phyloP scores from a whole-genome alignment of 2,888 invertebrate genomes.

The Phyllotreta striolata region DNA sequence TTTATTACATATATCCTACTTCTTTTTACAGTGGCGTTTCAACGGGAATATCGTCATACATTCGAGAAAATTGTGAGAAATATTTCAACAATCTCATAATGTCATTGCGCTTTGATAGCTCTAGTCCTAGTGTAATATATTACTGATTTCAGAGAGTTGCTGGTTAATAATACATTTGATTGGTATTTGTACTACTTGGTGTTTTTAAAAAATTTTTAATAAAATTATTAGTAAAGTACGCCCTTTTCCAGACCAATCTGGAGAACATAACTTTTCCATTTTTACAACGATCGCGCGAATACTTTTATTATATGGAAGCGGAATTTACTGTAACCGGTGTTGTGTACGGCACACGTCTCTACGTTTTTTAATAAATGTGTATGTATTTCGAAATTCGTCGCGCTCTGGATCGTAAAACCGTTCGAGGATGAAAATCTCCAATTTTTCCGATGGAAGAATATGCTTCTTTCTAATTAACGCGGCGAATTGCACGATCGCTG shows the following conservation, averaged over 20 bases:
- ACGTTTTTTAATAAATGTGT: constrained; percentile 26
- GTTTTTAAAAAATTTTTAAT: no score
- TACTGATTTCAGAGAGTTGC: no score
- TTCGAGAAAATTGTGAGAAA: no score
- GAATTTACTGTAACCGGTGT: constrained; percentile 22
- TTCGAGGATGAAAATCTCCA: not conserved
- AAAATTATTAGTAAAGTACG: no score
- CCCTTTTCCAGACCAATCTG: not conserved
- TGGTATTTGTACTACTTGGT: no score
- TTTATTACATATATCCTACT: not conserved
- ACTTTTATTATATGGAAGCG: constrained; percentile 23
- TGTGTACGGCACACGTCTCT: constrained; percentile 19
- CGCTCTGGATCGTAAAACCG: no score
- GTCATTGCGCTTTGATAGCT: no score
- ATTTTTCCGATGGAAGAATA: not conserved
- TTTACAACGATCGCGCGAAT: constrained; percentile 18
- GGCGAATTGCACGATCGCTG: constrained; percentile 18
- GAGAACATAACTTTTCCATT: constrained; percentile 21
- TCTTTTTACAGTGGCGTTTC: constrained; percentile 3
- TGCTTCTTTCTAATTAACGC: not conserved
- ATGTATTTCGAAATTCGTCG: not conserved
- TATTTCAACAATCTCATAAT: no score
- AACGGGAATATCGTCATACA: no score
- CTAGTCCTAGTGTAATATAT: no score
- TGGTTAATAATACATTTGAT: no score